Percentiles rank a stretch among this genome's conserved stretches.
Conservation (phyloP, 2,888 invertebrate genomes). For the Griposia aprilina region DNA sequence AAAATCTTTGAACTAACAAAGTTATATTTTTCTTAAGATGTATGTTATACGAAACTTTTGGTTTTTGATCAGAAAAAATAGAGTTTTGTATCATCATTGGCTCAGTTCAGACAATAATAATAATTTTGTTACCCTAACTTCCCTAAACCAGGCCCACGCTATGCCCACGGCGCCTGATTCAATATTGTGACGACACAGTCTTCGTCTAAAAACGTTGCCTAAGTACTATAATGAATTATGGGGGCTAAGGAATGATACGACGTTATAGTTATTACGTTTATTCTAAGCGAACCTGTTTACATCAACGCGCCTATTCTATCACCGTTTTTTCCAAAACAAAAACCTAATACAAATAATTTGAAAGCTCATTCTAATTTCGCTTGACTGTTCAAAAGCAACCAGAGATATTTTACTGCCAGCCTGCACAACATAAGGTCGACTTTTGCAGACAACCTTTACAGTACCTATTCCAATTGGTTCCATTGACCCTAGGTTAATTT, state of each 20-base stretch:
- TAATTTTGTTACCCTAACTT: conserved; percentile 8
- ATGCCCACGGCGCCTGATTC: conserved; percentile 11
- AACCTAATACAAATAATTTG: too few relatives aligned
- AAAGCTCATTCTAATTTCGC: too few relatives aligned
- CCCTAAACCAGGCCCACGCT: conserved; percentile 2
- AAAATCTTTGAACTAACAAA: conserved; percentile 15
- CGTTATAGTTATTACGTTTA: too few relatives aligned
- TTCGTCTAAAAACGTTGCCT: conserved; percentile 20
- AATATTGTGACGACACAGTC: conserved; percentile 5
- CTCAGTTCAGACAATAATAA: neutral
- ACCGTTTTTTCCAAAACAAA: too few relatives aligned
- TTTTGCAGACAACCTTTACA: too few relatives aligned
- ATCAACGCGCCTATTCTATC: too few relatives aligned
- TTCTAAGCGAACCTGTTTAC: too few relatives aligned
- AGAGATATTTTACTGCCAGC: too few relatives aligned
- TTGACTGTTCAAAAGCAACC: too few relatives aligned
- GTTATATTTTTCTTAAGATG: neutral
- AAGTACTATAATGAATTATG: neutral
- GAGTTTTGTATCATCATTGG: neutral
- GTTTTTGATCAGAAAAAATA: neutral
- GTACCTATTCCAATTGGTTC: conserved; percentile 1
- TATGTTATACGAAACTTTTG: neutral
- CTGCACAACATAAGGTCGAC: too few relatives aligned
- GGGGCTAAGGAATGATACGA: too few relatives aligned
- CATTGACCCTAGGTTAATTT: conserved; percentile 18